Percentiles rank a stretch among this genome's conserved stretches.
Conservation (phyloP, 2,113 vertebrate genomes). For the Perccottus glenii region DNA sequence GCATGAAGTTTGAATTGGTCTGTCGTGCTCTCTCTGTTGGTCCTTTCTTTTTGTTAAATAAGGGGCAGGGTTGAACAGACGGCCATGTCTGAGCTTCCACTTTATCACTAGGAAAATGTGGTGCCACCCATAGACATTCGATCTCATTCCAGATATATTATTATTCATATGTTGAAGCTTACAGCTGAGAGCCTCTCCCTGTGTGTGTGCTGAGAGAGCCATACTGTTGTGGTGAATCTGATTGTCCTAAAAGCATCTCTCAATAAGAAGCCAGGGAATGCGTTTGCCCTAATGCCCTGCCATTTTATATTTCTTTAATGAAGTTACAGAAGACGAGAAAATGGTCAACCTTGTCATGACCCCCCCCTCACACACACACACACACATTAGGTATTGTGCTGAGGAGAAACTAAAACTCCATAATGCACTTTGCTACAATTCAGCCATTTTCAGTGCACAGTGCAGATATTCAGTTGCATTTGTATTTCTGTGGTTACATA, state of each 20-base stretch:
- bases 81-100: slow-evolving; percentile 53
- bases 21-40: slow-evolving; percentile 36
- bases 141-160: slow-evolving; percentile 51
- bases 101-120: slow-evolving; percentile 66
- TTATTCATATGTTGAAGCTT: slow-evolving; percentile 49
- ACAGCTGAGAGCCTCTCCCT: slow-evolving; percentile 10
- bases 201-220: slow-evolving; percentile 42
- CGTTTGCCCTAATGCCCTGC: slow-evolving; percentile 77
- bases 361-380: slow-evolving; percentile 20
- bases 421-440: slow-evolving; percentile 24
- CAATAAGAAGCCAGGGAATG: slow-evolving; percentile 73
- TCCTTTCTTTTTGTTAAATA: slow-evolving; percentile 54
- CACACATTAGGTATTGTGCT: slow-evolving; percentile 47
- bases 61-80: slow-evolving; percentile 51
- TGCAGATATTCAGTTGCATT: neutral
- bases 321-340: slow-evolving; percentile 76
- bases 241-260: slow-evolving; percentile 79
- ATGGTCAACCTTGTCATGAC: slow-evolving; percentile 59
- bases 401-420: slow-evolving; percentile 47
- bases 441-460: neutral
- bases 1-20: slow-evolving; percentile 30
- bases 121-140: slow-evolving; percentile 38
- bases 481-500: slow-evolving; percentile 4
- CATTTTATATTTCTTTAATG: slow-evolving; percentile 81
- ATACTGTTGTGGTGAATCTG: slow-evolving; percentile 71